A percentile compares a stretch with the other conserved stretches of the same genome.
Evolutionary conservation across 2,888 invertebrate genomes (phyloP).

Genomic region (Drosophila phalerata): DNA sequence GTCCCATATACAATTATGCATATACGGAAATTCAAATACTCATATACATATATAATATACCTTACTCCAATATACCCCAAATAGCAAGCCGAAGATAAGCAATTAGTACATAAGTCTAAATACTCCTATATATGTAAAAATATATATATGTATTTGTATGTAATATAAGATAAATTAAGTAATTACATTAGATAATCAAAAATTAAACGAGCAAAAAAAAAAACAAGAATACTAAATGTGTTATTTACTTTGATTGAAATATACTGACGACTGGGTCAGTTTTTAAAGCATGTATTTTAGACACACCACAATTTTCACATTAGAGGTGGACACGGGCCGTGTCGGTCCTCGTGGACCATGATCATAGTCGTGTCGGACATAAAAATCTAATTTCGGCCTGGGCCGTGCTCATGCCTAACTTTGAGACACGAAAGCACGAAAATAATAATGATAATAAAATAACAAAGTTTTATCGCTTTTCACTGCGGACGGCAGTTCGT

Average conservation of each 20-base stretch:
- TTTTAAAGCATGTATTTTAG: not conserved
- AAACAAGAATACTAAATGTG: not conserved
- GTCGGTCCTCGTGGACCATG: too few species aligned
- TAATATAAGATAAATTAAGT: conserved; percentile 68
- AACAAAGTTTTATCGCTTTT: too few species aligned
- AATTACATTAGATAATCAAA: conserved; percentile 81
- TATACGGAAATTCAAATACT: conserved; percentile 36
- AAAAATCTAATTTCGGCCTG: too few species aligned
- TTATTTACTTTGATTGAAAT: not conserved
- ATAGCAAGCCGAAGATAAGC: conserved; percentile 42
- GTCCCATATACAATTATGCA: conserved; percentile 63
- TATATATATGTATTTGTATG: conserved; percentile 73
- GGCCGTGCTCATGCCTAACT: too few species aligned
- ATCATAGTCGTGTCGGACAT: too few species aligned
- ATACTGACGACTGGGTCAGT: not conserved
- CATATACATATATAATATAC: conserved; percentile 36
- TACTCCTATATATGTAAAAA: conserved; percentile 68
- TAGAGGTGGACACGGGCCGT: too few species aligned
- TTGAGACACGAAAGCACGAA: too few species aligned
- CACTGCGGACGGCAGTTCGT: too few species aligned
- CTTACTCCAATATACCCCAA: conserved; percentile 43
- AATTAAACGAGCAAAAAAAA: conserved; percentile 64
- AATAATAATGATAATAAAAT: too few species aligned
- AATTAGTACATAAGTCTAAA: conserved; percentile 65
- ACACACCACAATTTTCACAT: too few species aligned